Evolutionary conservation across 1,140 invertebrate genomes (phyloP).

Genomic region (Neotoxoptera formosana): DNA sequence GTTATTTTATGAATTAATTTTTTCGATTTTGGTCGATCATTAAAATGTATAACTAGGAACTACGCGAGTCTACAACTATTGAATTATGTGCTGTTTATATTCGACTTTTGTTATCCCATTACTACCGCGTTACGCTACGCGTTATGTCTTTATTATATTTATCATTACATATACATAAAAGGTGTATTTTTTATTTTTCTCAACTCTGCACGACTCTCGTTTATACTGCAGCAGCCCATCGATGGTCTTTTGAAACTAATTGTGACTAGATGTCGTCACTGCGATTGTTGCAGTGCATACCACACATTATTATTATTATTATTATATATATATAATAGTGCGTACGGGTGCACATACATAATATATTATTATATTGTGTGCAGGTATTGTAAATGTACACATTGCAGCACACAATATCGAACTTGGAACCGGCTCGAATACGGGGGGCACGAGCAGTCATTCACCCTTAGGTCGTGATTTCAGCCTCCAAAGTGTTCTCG

Average conservation of each 20-base stretch:
- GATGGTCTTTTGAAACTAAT: slow-evolving; percentile 9
- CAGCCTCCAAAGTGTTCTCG: neutral
- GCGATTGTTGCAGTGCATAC: neutral
- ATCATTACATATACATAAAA: neutral
- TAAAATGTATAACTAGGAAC: neutral
- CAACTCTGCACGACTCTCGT: neutral
- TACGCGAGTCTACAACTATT: neutral
- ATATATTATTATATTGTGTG: neutral
- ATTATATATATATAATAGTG: neutral
- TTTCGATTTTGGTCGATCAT: neutral
- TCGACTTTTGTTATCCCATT: neutral
- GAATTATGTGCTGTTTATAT: neutral
- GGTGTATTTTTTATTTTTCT: neutral
- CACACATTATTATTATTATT: neutral
- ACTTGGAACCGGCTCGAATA: neutral
- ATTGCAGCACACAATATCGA: neutral
- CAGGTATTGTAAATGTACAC: neutral
- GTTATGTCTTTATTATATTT: neutral
- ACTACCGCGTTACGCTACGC: slow-evolving; percentile 27
- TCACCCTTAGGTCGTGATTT: slow-evolving; percentile 49
- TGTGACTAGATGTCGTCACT: slow-evolving; percentile 13
- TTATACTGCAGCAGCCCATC: neutral
- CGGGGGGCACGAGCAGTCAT: slow-evolving; percentile 37
- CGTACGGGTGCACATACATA: neutral
- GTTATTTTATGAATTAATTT: neutral